Evolutionary conservation across 2,888 invertebrate species (phyloP), one percentile per base, ranked within the genome.

Genomic region (Laothoe populi): DNA sequence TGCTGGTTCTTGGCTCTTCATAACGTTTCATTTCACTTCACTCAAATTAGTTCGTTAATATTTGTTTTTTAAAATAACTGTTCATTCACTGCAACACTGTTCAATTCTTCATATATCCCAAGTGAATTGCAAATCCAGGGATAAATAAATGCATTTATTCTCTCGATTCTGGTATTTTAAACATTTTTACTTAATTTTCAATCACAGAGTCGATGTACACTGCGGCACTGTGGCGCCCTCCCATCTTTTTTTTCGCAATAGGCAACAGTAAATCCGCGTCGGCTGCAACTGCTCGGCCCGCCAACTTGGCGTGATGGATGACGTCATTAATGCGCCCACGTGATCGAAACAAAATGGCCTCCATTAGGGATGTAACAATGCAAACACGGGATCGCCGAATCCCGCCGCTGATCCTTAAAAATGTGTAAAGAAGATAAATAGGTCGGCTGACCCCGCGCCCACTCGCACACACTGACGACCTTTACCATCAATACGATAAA

Each of bases 221-320:
- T n/a, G n/a, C n/a, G n/a, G n/a, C n/a, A n/a, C n/a, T n/a, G n/a
- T n/a, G n/a, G n/a, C n/a, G n/a, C n/a, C n/a, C n/a, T n/a, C n/a
- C n/a, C n/a, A n/a, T 53, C 60, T 59, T 66, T 66, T 72, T 68
- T 65, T 65, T 57, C 63, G 61, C 61, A 59, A 58, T 16, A 2
- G 44, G 66, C 67, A 68, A 61, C 70, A 71, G 68, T 70, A 77
- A 79, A 79, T 77, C 75, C 63, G 73, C 77, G 79, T 79, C 82
- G 71, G 74, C 68, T 86, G 84, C 86, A 86, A 81, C 85, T 83
- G 84, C 77, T 81, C 78, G 68, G 63, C 70, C 79, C 81, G 86
- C 86, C 88, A 79, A 82, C 80, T 83, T 82, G 81, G 68, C 80
- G 75, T 88, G 88, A 88, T 88, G 80, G 86, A 87, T 87, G 85